A percentile compares a stretch with the other conserved stretches of the same genome.
Conservation (phyloP, 2,888 invertebrate species). For the Electrophaes corylata region DNA sequence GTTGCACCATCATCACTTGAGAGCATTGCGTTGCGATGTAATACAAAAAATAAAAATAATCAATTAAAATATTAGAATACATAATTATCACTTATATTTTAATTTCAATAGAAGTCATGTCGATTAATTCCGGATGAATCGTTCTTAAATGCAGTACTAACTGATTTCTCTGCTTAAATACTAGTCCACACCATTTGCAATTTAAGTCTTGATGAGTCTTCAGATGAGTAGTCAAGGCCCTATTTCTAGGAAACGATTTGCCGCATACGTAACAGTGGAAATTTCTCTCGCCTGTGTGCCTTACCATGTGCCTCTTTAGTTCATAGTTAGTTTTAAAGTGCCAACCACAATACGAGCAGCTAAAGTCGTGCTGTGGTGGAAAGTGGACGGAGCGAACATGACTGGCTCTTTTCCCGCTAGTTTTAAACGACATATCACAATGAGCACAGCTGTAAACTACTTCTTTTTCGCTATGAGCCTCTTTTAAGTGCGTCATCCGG, state of each 20-base stretch:
- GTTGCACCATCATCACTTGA: too few relatives aligned
- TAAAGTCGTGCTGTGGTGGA: conserved; percentile 59
- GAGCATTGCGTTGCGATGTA: too few relatives aligned
- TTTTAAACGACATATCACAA: conserved; percentile 69
- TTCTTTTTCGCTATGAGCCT: conserved; percentile 66
- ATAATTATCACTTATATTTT: conserved; percentile 32
- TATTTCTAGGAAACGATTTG: conserved; percentile 65
- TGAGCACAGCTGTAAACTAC: conserved; percentile 66
- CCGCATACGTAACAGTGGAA: conserved; percentile 67
- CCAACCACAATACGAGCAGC: conserved; percentile 68
- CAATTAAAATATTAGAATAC: too few relatives aligned
- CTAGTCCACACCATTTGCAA: conserved; percentile 60
- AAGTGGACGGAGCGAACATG: conserved; percentile 68
- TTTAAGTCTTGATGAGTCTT: conserved; percentile 65
- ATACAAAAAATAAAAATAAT: too few relatives aligned
- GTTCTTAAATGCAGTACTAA: conserved; percentile 55
- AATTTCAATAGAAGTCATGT: conserved; percentile 44
- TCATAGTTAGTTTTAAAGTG: conserved; percentile 71
- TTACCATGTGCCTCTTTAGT: conserved; percentile 69
- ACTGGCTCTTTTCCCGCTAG: conserved; percentile 67
- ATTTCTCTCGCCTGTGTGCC: conserved; percentile 67
- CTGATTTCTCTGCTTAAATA: conserved; percentile 55
- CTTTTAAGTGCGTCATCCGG: conserved; percentile 71
- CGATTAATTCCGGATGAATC: conserved; percentile 52
- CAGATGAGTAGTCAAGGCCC: conserved; percentile 62